Evolutionary conservation across 2,888 invertebrate genomes (phyloP), one percentile per base, ranked within the genome.

Genomic region (Hofmannophila pseudospretella): DNA sequence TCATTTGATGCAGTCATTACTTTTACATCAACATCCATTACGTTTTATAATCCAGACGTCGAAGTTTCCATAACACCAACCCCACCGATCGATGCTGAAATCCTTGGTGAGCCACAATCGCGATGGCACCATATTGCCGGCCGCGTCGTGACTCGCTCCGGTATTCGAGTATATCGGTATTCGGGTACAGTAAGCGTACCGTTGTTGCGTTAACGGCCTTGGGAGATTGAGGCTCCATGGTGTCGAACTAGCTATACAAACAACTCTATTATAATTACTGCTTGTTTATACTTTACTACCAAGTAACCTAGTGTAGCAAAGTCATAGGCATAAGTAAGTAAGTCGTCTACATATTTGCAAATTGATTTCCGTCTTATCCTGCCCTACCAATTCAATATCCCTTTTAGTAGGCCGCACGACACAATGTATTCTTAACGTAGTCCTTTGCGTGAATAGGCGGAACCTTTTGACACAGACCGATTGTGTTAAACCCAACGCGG

Each of bases 191-290:
- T 76, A 71, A 72, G 60, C 68, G 65, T 64, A 76, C 76, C 73
- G 79, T 73, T 59, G 66, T 67, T 66, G 62, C 61, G 67, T 57
- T 66, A 64, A 64, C 75, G 79, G 70, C 82, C 80, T 81, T 81
- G 80, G 60, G 61, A 62, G 65, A 59, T 62, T 58, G 51, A 67
- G 58, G 11, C 12, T 23, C 23, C 27, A 53, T 58, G 65, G 63
- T 67, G 70, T 27, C 10, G 27, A 27, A 23, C 23, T 10, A n/a
- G 25, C 25, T 2, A 1, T 9, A 9, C 5, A 8, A 2, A 25
- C 11, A 4, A 27, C 27, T 11, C 27, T 11, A 10, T n/a, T n/a
- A n/a, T 27, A 27, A 25, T 20, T 20, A 9, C 25, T n/a, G n/a
- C 9, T 25, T 10, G 25, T 9, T 5, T 25, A 20, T 20, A 8